These are phyloP conservation scores for Sceloporus tristichus DNA, from an alignment of 2,113 vertebrate genomes.

Conservation along the genomic window DNA sequence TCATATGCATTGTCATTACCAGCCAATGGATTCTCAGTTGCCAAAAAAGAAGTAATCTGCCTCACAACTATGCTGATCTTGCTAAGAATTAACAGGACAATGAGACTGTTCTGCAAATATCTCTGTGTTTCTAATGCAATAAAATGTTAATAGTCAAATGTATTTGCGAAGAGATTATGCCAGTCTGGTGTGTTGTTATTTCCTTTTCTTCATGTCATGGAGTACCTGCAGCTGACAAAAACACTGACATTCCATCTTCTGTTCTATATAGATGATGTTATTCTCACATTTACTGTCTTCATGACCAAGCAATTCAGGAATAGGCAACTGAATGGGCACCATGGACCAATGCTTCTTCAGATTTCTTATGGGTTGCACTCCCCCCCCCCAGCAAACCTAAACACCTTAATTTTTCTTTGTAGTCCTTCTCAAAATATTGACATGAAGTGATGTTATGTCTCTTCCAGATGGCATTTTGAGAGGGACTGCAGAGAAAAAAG, in stretches of 20 bases:
- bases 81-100: constrained; percentile 18
- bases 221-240: neutral
- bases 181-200: constrained; percentile 14
- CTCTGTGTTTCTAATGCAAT: constrained; percentile 36
- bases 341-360: no score
- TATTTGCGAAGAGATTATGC: constrained; percentile 32
- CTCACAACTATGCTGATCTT: constrained; percentile 24
- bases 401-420: no score
- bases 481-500: no score
- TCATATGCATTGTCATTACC: constrained; percentile 5
- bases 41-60: neutral
- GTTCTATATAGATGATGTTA: neutral
- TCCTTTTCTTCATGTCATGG: neutral
- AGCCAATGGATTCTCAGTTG: neutral
- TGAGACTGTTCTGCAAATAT: constrained; percentile 5
- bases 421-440: no score
- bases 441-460: no score
- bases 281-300: neutral
- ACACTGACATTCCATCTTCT: neutral
- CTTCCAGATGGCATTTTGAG: no score
- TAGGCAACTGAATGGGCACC: no score
- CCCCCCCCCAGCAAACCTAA: no score
- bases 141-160: constrained; percentile 10
- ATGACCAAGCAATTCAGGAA: neutral
- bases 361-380: no score